These are phyloP conservation scores for Gastrophysa polygoni DNA, from an alignment of 2,888 invertebrate species.

Conservation along the genomic window DNA sequence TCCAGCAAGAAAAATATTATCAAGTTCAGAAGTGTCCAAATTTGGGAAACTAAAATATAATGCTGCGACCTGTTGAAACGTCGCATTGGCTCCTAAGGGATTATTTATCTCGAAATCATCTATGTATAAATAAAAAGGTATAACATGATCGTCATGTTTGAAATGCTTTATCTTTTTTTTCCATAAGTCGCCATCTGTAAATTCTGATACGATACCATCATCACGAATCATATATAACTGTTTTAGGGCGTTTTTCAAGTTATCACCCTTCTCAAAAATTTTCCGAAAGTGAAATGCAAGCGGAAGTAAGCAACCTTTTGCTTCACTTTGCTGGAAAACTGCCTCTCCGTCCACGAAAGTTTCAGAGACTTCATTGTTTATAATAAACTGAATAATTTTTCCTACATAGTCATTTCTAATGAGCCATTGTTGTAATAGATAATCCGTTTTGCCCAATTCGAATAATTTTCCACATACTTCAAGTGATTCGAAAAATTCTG, in stretches of 20 bases:
- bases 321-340: neutral
- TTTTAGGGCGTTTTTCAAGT: conserved; percentile 1
- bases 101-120: conserved; percentile 44
- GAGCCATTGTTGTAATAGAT: conserved; percentile 3
- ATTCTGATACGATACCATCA: conserved; percentile 29
- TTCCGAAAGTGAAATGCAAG: conserved; percentile 21
- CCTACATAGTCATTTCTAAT: conserved; percentile 1
- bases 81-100: conserved; percentile 38
- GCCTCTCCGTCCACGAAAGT: neutral
- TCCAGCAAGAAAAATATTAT: conserved; percentile 34
- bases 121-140: conserved; percentile 37
- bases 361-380: conserved; percentile 7
- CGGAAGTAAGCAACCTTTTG: conserved; percentile 54
- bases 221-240: conserved; percentile 4
- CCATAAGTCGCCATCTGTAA: conserved; percentile 39
- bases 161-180: conserved; percentile 32
- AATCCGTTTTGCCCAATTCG: neutral
- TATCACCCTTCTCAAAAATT: conserved; percentile 19
- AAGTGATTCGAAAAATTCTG: neutral
- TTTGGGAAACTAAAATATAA: conserved; percentile 40
- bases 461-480: neutral
- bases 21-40: conserved; percentile 34
- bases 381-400: neutral
- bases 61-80: conserved; percentile 38
- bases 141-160: conserved; percentile 34